These are phyloP conservation scores for Marasmarcha lunaedactyla DNA, from an alignment of 2,888 invertebrate species.

Conservation along the genomic window DNA sequence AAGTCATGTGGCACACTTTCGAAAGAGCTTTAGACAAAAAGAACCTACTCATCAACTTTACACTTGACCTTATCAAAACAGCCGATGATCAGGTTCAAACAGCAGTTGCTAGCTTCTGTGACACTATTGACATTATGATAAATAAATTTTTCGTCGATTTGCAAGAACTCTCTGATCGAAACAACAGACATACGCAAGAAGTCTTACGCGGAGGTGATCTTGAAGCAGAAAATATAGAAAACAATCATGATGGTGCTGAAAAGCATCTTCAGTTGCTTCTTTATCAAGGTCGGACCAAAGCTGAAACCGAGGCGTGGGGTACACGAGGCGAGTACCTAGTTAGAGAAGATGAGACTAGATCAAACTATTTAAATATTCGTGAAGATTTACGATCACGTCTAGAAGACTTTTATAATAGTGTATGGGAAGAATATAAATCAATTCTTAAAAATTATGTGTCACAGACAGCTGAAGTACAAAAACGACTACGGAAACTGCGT, in stretches of 20 bases:
- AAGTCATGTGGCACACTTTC: slow-evolving; percentile 56
- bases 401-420: slow-evolving; percentile 40
- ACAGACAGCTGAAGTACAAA: slow-evolving; percentile 51
- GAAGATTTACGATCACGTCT: slow-evolving; percentile 45
- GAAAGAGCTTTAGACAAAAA: slow-evolving; percentile 70
- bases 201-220: slow-evolving; percentile 34
- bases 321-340: slow-evolving; percentile 51
- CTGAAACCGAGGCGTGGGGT: slow-evolving; percentile 45
- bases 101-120: slow-evolving; percentile 73
- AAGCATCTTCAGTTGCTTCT: slow-evolving; percentile 48
- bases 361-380: slow-evolving; percentile 34
- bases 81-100: slow-evolving; percentile 75
- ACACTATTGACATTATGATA: slow-evolving; percentile 72
- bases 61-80: slow-evolving; percentile 68
- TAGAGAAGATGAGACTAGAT: slow-evolving; percentile 50
- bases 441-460: slow-evolving; percentile 43
- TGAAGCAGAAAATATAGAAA: slow-evolving; percentile 26
- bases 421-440: slow-evolving; percentile 53
- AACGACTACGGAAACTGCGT: slow-evolving; percentile 44
- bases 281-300: slow-evolving; percentile 39
- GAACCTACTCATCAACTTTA: slow-evolving; percentile 66
- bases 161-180: slow-evolving; percentile 36
- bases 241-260: slow-evolving; percentile 44
- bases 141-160: slow-evolving; percentile 48
- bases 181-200: slow-evolving; percentile 29